Conservation (phyloP, 2,888 invertebrate genomes). For the Caenorhabditis panamensis region DNA sequence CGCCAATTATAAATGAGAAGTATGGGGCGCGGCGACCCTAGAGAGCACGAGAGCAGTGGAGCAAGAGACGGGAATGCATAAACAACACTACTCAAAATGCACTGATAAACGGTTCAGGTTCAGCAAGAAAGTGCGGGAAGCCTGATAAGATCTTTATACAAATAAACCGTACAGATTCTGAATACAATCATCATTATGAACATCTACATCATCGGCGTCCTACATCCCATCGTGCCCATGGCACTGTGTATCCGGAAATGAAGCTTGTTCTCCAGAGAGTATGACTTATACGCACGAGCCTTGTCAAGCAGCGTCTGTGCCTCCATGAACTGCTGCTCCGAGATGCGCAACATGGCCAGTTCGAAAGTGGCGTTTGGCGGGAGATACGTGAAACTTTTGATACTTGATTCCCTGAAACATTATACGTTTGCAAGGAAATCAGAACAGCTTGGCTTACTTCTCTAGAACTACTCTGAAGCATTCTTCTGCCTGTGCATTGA, state of each 20-base stretch:
- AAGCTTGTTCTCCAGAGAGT: conserved; percentile 79
- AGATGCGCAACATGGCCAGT: conserved; percentile 88
- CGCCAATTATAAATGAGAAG: conserved; percentile 32
- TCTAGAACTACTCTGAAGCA: conserved; percentile 86
- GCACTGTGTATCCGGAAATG: conserved; percentile 79
- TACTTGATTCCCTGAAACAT: conserved; percentile 83
- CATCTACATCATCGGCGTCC: conserved; percentile 64
- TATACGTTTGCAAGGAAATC: no score
- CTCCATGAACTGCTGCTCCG: conserved; percentile 84
- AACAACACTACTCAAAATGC: conserved; percentile 1
- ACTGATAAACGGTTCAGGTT: conserved; percentile 5
- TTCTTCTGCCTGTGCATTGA: conserved; percentile 88
- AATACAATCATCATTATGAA: neutral
- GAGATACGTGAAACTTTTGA: conserved; percentile 90
- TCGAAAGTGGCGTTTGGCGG: conserved; percentile 91
- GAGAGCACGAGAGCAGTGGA: neutral
- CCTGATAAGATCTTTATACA: conserved; percentile 33
- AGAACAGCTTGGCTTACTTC: conserved; percentile 20
- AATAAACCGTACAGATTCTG: conserved; percentile 13
- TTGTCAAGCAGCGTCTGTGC: conserved; percentile 88
- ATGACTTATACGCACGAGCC: conserved; percentile 84
- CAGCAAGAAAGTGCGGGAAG: neutral
- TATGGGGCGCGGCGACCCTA: neutral
- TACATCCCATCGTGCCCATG: conserved; percentile 68
- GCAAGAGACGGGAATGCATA: neutral